phyloP scores from a whole-genome alignment of 1,140 invertebrate species.

The Melipona quadrifasciata region DNA sequence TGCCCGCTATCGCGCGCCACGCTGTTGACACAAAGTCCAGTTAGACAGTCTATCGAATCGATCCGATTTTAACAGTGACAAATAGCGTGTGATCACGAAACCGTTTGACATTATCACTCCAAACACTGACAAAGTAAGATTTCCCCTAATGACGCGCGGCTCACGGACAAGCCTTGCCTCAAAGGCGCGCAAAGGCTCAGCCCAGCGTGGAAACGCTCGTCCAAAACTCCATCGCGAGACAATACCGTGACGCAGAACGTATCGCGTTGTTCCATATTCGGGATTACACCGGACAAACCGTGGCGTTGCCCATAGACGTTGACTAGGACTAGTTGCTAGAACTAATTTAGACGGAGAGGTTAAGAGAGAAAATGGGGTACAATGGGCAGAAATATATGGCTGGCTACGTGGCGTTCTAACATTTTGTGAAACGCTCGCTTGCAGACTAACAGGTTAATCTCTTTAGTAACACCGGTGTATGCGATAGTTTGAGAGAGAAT shows the following conservation, averaged over 20 bases:
- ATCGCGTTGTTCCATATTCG: conserved; percentile 30
- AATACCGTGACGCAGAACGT: conserved; percentile 20
- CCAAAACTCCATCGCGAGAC: neutral
- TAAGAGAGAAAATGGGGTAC: conserved; percentile 12
- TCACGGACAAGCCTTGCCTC: neutral
- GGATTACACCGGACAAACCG: neutral
- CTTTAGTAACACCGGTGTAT: neutral
- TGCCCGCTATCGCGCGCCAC: neutral
- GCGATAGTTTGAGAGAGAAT: no score
- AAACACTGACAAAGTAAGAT: conserved; percentile 28
- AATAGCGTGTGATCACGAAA: neutral
- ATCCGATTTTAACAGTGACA: conserved; percentile 21
- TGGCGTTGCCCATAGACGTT: neutral
- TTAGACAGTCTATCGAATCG: neutral
- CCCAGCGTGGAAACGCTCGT: neutral
- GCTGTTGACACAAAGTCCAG: neutral
- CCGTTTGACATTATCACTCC: neutral
- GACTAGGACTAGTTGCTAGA: no score
- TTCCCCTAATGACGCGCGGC: conserved; percentile 12
- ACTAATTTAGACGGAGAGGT: conserved; percentile 11
- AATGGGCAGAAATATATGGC: neutral
- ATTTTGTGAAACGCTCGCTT: neutral
- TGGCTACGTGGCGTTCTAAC: neutral
- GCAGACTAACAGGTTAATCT: neutral
- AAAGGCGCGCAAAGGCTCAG: neutral